Conservation (phyloP, 2,113 vertebrate genomes). For the Austrofundulus limnaeus region DNA sequence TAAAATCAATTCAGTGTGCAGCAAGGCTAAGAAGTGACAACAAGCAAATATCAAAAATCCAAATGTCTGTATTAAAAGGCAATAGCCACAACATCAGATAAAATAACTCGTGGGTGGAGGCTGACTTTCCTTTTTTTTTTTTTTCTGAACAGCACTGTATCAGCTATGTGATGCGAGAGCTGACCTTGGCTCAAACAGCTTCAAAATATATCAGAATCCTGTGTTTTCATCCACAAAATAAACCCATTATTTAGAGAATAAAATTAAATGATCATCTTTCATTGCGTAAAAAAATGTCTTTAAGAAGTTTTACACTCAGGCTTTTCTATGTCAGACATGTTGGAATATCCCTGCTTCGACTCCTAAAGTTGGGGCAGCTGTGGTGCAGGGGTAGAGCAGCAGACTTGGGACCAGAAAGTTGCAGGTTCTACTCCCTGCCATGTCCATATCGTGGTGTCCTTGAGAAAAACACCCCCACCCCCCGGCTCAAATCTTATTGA, state of each 20-base stretch:
- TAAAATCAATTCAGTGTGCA: slow-evolving; percentile 2
- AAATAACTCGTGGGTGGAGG: not conserved
- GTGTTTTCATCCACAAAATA: not conserved
- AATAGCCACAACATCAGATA: not conserved
- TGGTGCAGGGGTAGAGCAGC: too few relatives aligned
- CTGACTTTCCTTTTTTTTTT: not conserved
- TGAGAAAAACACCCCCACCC: too few relatives aligned
- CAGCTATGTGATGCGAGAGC: not conserved
- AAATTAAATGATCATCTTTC: not conserved
- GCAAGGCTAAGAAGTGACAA: not conserved
- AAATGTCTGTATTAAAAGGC: slow-evolving; percentile 1
- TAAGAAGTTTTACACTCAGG: not conserved
- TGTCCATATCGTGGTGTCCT: too few relatives aligned
- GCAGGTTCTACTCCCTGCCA: too few relatives aligned
- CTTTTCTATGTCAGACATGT: too few relatives aligned
- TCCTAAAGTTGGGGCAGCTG: too few relatives aligned
- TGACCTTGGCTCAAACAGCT: not conserved
- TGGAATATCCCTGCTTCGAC: too few relatives aligned
- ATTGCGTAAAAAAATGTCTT: not conserved
- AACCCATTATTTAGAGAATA: not conserved
- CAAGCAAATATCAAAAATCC: not conserved
- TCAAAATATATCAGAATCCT: not conserved
- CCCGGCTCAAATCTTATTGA: too few relatives aligned
- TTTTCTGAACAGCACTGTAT: not conserved
- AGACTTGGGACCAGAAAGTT: too few relatives aligned